Evolutionary conservation across 2,797 vertebrate genomes (phyloP), one percentile per base, ranked within the genome.

Genomic region (Danio choprae): DNA sequence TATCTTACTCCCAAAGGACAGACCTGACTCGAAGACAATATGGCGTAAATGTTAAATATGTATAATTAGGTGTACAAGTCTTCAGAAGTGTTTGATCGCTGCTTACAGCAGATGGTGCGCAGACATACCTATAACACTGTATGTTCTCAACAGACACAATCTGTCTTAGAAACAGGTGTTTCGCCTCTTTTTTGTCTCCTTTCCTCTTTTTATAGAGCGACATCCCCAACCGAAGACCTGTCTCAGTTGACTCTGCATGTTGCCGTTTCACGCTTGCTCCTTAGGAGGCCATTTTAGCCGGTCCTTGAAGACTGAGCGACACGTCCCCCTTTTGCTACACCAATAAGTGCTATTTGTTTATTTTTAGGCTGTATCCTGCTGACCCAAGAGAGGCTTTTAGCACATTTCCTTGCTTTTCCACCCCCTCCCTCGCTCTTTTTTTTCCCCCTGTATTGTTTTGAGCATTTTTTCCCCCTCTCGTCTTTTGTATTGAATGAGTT

Each of bases 351-450:
- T 53, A 38, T 77, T 70, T 77, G 62, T 83, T 83, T 72, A 76
- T 67, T 72, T 81, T 83, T 74, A 77, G 62, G 16, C 69, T 20
- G 60, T 43, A 58, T 74, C 65, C 40, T 73, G 65, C 63, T 80
- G 77, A 79, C 70, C 77, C 82, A 68, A 56, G 77, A 83, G 77
- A 80, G 63, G 77, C 56, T 79, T 69, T 65, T 81, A 71, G 48
- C 67, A 51, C 68, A 82, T 78, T 69, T 69, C 56, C 64, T 36
- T 44, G n/a, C 64, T 51, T 62, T 62, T 59, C 63, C 40, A 36
- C 36, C 18, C 36, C 56, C 56, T 60, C 36, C 51, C 73, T 53
- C 2, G 0, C 1, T 8, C 5, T 56, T 53, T 43, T 36, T 46
- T 22, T n/a, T 3, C 38, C 10, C 1, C 13, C 22, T 3, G 9